Conservation (phyloP, 2,888 invertebrate genomes). For the Teinopalpus imperialis region DNA sequence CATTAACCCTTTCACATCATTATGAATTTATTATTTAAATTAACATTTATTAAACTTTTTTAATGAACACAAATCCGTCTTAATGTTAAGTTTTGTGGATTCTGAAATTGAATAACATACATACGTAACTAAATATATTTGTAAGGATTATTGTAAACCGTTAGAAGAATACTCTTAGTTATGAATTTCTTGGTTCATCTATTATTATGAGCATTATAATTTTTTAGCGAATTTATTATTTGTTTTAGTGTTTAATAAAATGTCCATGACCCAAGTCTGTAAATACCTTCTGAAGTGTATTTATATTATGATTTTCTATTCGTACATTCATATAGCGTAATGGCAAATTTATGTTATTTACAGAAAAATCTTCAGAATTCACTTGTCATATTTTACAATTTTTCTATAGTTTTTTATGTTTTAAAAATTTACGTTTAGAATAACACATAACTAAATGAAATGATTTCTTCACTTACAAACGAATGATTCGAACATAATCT, state of each 20-base stretch:
- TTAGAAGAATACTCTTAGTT: constrained; percentile 71
- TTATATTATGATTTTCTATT: constrained; percentile 47
- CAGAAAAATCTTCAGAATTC: constrained; percentile 27
- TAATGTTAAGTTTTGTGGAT: constrained; percentile 65
- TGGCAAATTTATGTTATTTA: constrained; percentile 49
- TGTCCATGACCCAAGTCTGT: constrained; percentile 63
- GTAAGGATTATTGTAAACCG: constrained; percentile 69
- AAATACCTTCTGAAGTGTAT: constrained; percentile 73
- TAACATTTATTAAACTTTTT: constrained; percentile 36
- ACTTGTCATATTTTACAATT: constrained; percentile 48
- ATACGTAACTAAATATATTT: constrained; percentile 78
- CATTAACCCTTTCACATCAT: constrained; percentile 30
- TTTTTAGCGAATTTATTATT: constrained; percentile 76
- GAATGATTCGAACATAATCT: constrained; percentile 21
- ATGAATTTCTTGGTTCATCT: constrained; percentile 63
- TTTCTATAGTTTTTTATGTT: constrained; percentile 51
- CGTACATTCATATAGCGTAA: constrained; percentile 54
- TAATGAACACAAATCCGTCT: constrained; percentile 69
- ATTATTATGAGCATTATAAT: constrained; percentile 61
- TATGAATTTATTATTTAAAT: constrained; percentile 31
- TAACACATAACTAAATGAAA: constrained; percentile 47
- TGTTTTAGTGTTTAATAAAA: constrained; percentile 53
- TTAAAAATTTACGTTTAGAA: constrained; percentile 50
- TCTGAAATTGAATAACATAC: constrained; percentile 65
- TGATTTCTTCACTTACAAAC: constrained; percentile 42